phyloP scores from a whole-genome alignment of 2,888 invertebrate genomes.

The Himalopsyche japonica region DNA sequence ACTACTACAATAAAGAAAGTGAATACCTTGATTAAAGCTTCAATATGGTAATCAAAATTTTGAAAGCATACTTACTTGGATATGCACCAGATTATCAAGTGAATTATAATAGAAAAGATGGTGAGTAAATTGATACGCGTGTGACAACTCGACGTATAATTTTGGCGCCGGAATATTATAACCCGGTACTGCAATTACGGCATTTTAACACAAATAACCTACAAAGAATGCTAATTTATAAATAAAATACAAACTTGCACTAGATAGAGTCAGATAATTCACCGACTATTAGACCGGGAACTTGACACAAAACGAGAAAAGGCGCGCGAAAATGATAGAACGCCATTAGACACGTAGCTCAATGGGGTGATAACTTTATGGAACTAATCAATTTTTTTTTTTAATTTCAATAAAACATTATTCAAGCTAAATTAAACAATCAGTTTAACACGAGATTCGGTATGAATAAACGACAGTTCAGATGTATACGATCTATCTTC shows the following conservation, averaged over 20 bases:
- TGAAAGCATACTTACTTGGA: background rate
- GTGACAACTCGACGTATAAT: constrained; percentile 11
- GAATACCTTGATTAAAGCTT: background rate
- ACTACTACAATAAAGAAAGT: background rate
- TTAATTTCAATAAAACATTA: background rate
- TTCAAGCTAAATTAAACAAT: background rate
- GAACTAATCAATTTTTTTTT: background rate
- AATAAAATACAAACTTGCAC: background rate
- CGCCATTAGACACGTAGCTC: constrained; percentile 64
- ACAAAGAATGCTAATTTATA: background rate
- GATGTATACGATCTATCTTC: background rate
- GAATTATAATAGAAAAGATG: background rate
- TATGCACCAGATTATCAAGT: background rate
- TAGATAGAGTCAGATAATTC: background rate
- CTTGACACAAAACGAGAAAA: constrained; percentile 47
- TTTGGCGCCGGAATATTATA: constrained; percentile 29
- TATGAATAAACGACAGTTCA: background rate
- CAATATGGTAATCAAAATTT: background rate
- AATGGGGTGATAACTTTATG: constrained; percentile 41
- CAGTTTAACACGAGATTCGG: background rate
- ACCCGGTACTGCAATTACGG: background rate
- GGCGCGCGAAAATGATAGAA: constrained; percentile 61
- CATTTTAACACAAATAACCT: background rate
- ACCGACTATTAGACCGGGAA: background rate
- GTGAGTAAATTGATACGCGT: background rate